phyloP scores from a whole-genome alignment of 2,113 vertebrate species.

The Charina bottae region DNA sequence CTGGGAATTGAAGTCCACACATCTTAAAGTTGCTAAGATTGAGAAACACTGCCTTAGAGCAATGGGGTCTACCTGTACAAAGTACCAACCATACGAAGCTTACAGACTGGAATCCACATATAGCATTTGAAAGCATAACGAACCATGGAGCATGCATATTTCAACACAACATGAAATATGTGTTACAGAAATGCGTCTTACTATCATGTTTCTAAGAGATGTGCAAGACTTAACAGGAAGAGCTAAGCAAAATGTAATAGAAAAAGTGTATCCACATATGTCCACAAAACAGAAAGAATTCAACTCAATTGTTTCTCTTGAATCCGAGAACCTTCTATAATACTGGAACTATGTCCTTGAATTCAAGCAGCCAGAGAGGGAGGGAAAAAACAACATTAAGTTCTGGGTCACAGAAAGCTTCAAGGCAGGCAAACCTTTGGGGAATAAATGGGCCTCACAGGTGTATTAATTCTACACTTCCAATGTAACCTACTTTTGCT shows the following conservation, averaged over 20 bases:
- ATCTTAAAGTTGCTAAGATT: neutral
- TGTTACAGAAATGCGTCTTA: neutral
- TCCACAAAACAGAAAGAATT: neutral
- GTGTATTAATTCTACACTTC: neutral
- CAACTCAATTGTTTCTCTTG: neutral
- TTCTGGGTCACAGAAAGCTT: neutral
- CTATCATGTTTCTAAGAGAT: neutral
- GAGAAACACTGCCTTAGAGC: neutral
- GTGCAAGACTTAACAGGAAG: neutral
- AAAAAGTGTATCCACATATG: neutral
- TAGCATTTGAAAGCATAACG: neutral
- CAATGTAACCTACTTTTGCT: neutral
- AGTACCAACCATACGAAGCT: neutral
- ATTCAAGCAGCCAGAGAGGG: no score
- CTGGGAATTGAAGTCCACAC: no score
- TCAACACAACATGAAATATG: neutral
- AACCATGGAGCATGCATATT: neutral
- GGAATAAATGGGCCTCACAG: rapidly evolving
- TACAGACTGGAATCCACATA: neutral
- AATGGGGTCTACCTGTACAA: neutral
- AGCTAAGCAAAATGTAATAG: neutral
- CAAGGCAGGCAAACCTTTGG: neutral
- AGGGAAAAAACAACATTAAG: rapidly evolving
- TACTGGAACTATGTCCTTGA: neutral
- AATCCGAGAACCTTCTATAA: neutral